Conservation (phyloP, 2,888 invertebrate species). For the Rhorus exstirpatorius region DNA sequence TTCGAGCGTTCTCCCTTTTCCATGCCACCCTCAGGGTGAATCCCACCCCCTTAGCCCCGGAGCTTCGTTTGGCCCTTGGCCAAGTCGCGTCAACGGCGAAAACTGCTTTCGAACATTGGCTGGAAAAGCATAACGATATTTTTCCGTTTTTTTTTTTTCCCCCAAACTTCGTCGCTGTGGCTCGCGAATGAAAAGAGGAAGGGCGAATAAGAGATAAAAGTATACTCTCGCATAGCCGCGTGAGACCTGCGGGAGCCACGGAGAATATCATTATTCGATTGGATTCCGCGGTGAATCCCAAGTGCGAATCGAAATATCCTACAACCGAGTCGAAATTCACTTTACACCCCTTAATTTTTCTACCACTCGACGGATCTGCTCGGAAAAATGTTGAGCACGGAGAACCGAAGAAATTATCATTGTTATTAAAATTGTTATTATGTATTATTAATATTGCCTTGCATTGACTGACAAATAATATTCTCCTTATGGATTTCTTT, state of each 20-base stretch:
- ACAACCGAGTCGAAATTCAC: slow-evolving; percentile 7
- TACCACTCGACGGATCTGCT: too few relatives aligned
- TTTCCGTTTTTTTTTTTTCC: slow-evolving; percentile 71
- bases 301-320: slow-evolving; percentile 32
- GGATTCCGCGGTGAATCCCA: slow-evolving; percentile 26
- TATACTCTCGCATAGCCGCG: not conserved
- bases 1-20: slow-evolving; percentile 46
- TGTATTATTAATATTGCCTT: too few relatives aligned
- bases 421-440: too few relatives aligned
- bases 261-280: slow-evolving; percentile 42
- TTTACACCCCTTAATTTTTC: too few relatives aligned
- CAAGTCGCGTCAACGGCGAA: slow-evolving; percentile 79
- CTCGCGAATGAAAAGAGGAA: not conserved
- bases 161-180: slow-evolving; percentile 49
- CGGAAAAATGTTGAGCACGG: too few relatives aligned
- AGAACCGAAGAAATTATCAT: too few relatives aligned
- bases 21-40: not conserved
- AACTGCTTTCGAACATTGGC: slow-evolving; percentile 81
- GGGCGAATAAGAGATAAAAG: not conserved
- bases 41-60: slow-evolving; percentile 28
- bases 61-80: slow-evolving; percentile 80
- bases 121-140: slow-evolving; percentile 77
- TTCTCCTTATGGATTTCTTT: too few relatives aligned
- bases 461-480: too few relatives aligned
- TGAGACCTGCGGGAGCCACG: slow-evolving; percentile 40